These are phyloP conservation scores for Eurypyga helias DNA, from an alignment of 2,113 vertebrate species.

Conservation along the genomic window DNA sequence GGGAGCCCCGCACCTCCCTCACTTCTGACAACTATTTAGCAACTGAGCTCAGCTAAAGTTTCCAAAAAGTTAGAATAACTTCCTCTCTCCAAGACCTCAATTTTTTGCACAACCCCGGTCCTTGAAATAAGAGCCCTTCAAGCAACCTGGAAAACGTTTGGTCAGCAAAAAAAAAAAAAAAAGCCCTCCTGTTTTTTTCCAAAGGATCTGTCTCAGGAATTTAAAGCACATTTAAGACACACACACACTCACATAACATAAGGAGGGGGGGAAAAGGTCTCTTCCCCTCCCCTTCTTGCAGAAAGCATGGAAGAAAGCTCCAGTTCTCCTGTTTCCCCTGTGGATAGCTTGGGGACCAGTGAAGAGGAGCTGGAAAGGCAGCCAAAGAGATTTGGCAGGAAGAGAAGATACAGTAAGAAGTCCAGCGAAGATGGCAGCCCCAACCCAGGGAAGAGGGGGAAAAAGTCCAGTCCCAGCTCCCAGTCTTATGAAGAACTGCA, in stretches of 20 bases:
- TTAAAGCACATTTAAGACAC: conserved; percentile 73
- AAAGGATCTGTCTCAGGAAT: conserved; percentile 75
- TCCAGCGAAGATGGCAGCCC: conserved; percentile 89
- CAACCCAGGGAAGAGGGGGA: conserved; percentile 88
- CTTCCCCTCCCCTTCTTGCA: conserved; percentile 75
- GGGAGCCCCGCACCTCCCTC: conserved; percentile 81
- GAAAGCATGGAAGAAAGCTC: conserved; percentile 90
- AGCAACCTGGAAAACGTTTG: conserved; percentile 71
- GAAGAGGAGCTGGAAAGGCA: conserved; percentile 92
- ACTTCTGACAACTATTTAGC: conserved; percentile 93
- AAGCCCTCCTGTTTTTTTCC: conserved; percentile 62
- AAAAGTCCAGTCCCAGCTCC: conserved; percentile 90
- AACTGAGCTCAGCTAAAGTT: conserved; percentile 90
- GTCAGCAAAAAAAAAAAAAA: conserved; percentile 54
- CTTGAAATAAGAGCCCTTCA: conserved; percentile 75
- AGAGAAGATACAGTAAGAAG: conserved; percentile 88
- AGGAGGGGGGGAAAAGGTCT: conserved; percentile 64
- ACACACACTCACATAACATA: conserved; percentile 57
- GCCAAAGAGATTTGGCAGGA: conserved; percentile 89
- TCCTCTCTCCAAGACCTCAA: conserved; percentile 81
- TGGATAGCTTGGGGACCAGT: conserved; percentile 93
- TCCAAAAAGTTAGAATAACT: conserved; percentile 89
- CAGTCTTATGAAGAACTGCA: conserved; percentile 95
- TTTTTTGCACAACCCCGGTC: conserved; percentile 72
- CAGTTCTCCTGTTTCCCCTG: conserved; percentile 93